Percentiles rank a stretch among this genome's conserved stretches.
Conservation (phyloP, 2,888 invertebrate species). For the Drosophila subquinaria region DNA sequence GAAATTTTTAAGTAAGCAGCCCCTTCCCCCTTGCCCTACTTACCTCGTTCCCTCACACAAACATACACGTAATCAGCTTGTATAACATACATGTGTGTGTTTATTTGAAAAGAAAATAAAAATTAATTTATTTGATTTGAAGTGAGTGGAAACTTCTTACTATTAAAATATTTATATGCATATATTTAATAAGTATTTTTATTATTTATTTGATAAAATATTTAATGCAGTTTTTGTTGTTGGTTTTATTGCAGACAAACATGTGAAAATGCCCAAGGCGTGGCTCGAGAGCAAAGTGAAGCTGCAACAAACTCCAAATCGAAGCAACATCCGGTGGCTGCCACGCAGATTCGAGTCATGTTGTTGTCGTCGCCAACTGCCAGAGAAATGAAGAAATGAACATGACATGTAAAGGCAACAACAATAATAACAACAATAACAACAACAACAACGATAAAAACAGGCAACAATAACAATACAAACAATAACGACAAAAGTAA, state of each 20-base stretch:
- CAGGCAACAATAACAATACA: conserved; percentile 49
- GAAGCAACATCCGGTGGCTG: conserved; percentile 57
- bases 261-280: conserved; percentile 62
- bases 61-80: background rate
- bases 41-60: background rate
- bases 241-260: conserved; percentile 65
- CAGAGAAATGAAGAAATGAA: conserved; percentile 56
- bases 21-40: background rate
- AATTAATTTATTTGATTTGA: conserved; percentile 2
- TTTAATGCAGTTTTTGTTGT: conserved; percentile 6
- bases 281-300: conserved; percentile 49
- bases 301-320: conserved; percentile 34
- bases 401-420: conserved; percentile 46
- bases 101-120: background rate
- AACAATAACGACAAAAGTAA: conserved; percentile 66
- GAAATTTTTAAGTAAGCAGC: conserved; percentile 53
- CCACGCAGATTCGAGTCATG: conserved; percentile 42
- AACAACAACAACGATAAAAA: conserved; percentile 10
- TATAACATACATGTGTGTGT: background rate
- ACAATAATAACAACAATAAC: conserved; percentile 22
- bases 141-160: background rate
- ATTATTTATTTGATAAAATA: conserved; percentile 1
- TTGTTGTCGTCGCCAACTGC: conserved; percentile 37
- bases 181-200: background rate
- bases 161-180: background rate